Evolutionary conservation across 2,888 invertebrate species (phyloP), one percentile per base, ranked within the genome.

Genomic region (Drosophila sordidula): DNA sequence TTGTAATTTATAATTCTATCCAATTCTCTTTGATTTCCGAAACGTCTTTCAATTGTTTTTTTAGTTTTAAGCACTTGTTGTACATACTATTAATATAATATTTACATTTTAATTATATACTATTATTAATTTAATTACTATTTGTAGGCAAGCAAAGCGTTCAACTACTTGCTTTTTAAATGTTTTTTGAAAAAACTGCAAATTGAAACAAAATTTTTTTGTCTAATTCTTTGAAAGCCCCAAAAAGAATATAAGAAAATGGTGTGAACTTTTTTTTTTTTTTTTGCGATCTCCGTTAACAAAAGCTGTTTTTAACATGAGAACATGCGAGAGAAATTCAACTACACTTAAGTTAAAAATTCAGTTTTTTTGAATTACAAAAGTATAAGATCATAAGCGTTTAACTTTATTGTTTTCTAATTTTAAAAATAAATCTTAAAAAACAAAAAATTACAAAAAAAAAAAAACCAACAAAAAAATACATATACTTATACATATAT

Each of bases 141-240:
- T 64, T 62, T 39, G 50, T 76, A 78, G 59, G 75, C 66, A 78
- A 77, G 78, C 75, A 63, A 75, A 46, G 63, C 70, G 68, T 65
- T 55, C 71, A 78, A 87, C 85, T 89, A 89, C 89, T 89, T 87
- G 80, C 75, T 80, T 87, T 72, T 73, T 18, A 49, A 70, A 69
- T 88, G 84, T 89, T 90, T 87, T 89, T 83, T 87, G 86, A 84
- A 90, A 89, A 81, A 84, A 86, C 88, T 86, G 76, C 75, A 83
- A 71, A 79, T 67, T 50, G 34, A 57, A 73, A 72, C 34, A 34
- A 34, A 29, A 61, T 36, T 63, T 76, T 62, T 65, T 54, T 59
- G 22, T 56, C 12, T 32, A 32, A 34, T 57, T 67, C 42, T 62
- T 63, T 36, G 38, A 42, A 70, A 45, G 44, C 52, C 56, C 59